Percentiles rank a stretch among this genome's conserved stretches.
phyloP scores from a whole-genome alignment of 2,888 invertebrate species.

The Epistrophella euchroma region DNA sequence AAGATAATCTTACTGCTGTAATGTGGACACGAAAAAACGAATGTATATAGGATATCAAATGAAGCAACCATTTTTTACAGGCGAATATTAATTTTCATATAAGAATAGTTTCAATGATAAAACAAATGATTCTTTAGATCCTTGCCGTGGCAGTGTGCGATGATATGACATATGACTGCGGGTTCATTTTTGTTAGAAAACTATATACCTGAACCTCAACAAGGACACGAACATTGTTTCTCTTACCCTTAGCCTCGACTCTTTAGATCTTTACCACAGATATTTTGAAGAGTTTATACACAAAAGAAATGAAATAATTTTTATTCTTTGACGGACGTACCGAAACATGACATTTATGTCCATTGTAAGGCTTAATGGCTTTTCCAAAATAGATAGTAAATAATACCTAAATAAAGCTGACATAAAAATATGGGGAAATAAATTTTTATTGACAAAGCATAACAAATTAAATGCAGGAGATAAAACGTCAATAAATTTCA shows the following conservation, averaged over 20 bases:
- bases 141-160: background rate
- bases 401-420: background rate
- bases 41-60: background rate
- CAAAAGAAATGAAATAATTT: background rate
- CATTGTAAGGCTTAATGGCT: constrained; percentile 6
- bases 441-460: background rate
- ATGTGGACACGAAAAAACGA: constrained; percentile 10
- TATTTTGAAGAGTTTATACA: background rate
- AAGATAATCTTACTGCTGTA: constrained; percentile 12
- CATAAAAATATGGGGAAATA: background rate
- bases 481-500: background rate
- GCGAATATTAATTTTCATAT: constrained; percentile 57
- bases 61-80: constrained; percentile 20
- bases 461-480: background rate
- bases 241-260: background rate
- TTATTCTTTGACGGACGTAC: background rate
- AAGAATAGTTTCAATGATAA: constrained; percentile 14
- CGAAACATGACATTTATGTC: constrained; percentile 22
- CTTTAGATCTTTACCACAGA: constrained; percentile 20
- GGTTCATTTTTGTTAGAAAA: background rate
- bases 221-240: constrained; percentile 4
- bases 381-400: constrained; percentile 15
- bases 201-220: constrained; percentile 12
- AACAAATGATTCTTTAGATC: constrained; percentile 1
- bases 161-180: background rate